Evolutionary conservation across 2,888 invertebrate genomes (phyloP).

Genomic region (Pollenia labialis): DNA sequence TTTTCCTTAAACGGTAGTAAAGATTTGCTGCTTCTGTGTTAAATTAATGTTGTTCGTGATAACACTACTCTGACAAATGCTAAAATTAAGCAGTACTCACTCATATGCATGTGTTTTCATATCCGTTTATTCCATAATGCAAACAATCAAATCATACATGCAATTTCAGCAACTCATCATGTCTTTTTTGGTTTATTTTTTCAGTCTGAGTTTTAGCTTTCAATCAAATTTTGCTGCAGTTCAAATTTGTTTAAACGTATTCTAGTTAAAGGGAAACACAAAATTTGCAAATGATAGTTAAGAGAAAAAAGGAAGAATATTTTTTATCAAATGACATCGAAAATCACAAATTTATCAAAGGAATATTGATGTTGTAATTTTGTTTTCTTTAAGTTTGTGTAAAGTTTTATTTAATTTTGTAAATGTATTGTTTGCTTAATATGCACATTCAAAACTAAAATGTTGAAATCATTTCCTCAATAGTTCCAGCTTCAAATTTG

Average conservation of each 20-base stretch:
- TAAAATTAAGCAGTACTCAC: too few species aligned
- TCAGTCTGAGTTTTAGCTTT: conserved; percentile 5
- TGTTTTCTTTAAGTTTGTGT: background rate
- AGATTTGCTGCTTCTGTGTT: too few species aligned
- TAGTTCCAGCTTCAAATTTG: too few species aligned
- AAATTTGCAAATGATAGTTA: background rate
- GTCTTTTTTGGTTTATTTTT: background rate
- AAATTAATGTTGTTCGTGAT: too few species aligned
- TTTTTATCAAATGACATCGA: background rate
- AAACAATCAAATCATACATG: conserved; percentile 24
- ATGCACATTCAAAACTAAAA: too few species aligned
- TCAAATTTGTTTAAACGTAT: background rate
- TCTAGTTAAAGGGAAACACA: background rate
- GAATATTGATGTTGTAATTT: conserved; percentile 21
- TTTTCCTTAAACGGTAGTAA: too few species aligned
- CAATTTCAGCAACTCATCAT: conserved; percentile 48
- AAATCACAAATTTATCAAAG: conserved; percentile 47
- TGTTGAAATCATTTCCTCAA: too few species aligned
- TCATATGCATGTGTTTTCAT: background rate
- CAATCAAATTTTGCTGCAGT: conserved; percentile 31
- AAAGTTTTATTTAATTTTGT: background rate
- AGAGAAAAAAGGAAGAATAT: background rate
- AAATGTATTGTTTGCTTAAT: too few species aligned
- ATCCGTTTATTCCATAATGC: background rate
- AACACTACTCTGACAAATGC: too few species aligned